A percentile compares a stretch with the other conserved stretches of the same genome.
These are phyloP conservation scores for Mus spretus DNA, from an alignment of 2,797 vertebrate species.

Conservation along the genomic window DNA sequence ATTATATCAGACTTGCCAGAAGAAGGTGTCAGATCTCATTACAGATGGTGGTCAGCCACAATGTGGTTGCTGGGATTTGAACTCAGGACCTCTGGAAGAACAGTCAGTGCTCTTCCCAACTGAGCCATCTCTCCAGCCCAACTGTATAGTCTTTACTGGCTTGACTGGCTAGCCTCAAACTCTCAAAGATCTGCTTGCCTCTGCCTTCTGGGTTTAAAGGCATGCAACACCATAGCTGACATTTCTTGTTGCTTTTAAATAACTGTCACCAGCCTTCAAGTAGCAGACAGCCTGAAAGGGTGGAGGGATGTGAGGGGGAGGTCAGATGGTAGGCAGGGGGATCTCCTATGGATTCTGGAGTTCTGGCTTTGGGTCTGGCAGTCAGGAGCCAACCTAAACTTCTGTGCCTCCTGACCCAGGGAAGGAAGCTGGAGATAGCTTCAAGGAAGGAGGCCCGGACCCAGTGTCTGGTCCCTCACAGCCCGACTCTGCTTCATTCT, in stretches of 20 bases:
- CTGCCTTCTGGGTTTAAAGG: neutral
- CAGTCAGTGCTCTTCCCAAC: too few relatives aligned
- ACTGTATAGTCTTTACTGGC: neutral
- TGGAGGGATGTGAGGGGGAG: rapidly evolving
- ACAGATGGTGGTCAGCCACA: too few relatives aligned
- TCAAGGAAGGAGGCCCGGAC: neutral
- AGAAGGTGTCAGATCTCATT: too few relatives aligned
- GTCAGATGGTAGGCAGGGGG: neutral
- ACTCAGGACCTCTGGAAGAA: too few relatives aligned
- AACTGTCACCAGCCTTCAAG: neutral
- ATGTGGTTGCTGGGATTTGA: too few relatives aligned
- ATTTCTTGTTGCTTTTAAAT: neutral
- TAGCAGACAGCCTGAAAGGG: neutral
- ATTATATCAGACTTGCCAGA: too few relatives aligned
- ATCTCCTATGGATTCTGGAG: rapidly evolving
- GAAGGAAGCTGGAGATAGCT: neutral
- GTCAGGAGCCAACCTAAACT: neutral
- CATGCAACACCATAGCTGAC: neutral
- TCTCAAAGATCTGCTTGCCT: neutral
- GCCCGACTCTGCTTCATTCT: neutral
- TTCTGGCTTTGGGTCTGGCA: neutral
- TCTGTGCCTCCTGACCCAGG: neutral
- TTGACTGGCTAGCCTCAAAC: neutral
- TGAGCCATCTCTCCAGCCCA: too few relatives aligned
- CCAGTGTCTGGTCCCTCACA: neutral